Base-by-base conservation (phyloP, 2,888 invertebrate genomes). In the Cryptocheilus praepositus region DNA sequence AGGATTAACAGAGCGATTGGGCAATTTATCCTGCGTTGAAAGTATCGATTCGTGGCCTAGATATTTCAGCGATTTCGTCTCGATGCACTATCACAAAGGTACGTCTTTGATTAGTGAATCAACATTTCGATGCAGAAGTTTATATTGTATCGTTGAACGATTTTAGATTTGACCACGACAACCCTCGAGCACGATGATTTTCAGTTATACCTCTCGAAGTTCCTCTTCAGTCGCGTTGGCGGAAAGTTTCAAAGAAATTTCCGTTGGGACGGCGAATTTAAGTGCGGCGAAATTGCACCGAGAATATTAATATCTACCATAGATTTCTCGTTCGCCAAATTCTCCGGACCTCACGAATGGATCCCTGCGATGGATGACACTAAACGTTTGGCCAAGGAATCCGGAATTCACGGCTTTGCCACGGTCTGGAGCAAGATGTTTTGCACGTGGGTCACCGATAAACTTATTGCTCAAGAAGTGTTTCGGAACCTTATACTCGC, bases 401-500 rank as follows among this genome's bases (percentile, higher is more conserved):
- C 91, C 0, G 91, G 92, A 81, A 91, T 95, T 0, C 91, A 92
- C 76, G 91, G 91, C 36, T 92, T 92, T 86, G 91, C 92, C 1
- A 93, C 93, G 57, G 92, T 93, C 0, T 95, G 94, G 94, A 92
- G 93, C 11, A 92, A 92, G 88, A 91, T 91, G 60, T 95, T 94
- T 82, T 93, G 92, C 8, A 92, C 93, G 74, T 95, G 95, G 95
- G 93, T 93, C 51, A 94, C 94, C 0, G 95, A 95, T 84, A 95
- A 95, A 89, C 91, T 93, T 8, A 94, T 96, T 70, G 92, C 93
- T 7, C 89, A 90, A 22, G 96, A 96, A 89, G 92, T 96, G 15
- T 92, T 93, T 77, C 90, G 95, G 70, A 96, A 95, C 88, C 90
- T 96, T 66, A 91, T 93, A 64, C 88, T 96, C 54, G 95, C 95